A percentile compares a stretch with the other conserved stretches of the same genome.
These are phyloP conservation scores for Erpobdella octoculata DNA, from an alignment of 2,888 invertebrate species.

Conservation along the genomic window DNA sequence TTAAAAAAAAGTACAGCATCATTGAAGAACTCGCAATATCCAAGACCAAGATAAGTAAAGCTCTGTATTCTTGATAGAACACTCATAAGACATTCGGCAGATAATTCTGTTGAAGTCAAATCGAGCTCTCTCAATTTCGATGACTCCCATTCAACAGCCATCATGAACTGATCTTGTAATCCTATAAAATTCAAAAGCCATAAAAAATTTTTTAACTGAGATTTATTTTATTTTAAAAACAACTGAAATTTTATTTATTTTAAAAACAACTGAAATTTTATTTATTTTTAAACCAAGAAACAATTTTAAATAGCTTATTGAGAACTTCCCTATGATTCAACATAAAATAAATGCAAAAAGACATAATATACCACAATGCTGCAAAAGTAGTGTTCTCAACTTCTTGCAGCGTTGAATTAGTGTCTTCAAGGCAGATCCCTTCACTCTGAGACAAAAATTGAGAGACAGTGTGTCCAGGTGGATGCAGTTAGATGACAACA, in stretches of 20 bases:
- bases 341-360: not conserved
- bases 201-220: not conserved
- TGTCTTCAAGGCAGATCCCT: slow-evolving; percentile 54
- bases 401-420: slow-evolving; percentile 24
- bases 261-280: not conserved
- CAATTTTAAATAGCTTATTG: not conserved
- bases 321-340: not conserved
- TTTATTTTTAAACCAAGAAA: not conserved
- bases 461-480: slow-evolving; percentile 92
- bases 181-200: slow-evolving; percentile 56
- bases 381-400: slow-evolving; percentile 16
- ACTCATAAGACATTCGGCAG: slow-evolving; percentile 83
- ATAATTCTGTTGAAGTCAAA: slow-evolving; percentile 80
- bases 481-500: slow-evolving; percentile 78
- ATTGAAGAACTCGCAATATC: slow-evolving; percentile 93
- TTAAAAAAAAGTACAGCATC: no score
- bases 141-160: slow-evolving; percentile 96
- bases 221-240: not conserved
- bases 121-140: slow-evolving; percentile 85
- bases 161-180: slow-evolving; percentile 80
- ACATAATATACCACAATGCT: slow-evolving; percentile 17
- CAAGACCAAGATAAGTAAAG: slow-evolving; percentile 74
- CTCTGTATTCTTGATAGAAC: slow-evolving; percentile 82
- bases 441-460: slow-evolving; percentile 92
- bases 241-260: not conserved